Base-by-base conservation (phyloP, 2,888 invertebrate genomes). In the Yponomeuta cagnagella region DNA sequence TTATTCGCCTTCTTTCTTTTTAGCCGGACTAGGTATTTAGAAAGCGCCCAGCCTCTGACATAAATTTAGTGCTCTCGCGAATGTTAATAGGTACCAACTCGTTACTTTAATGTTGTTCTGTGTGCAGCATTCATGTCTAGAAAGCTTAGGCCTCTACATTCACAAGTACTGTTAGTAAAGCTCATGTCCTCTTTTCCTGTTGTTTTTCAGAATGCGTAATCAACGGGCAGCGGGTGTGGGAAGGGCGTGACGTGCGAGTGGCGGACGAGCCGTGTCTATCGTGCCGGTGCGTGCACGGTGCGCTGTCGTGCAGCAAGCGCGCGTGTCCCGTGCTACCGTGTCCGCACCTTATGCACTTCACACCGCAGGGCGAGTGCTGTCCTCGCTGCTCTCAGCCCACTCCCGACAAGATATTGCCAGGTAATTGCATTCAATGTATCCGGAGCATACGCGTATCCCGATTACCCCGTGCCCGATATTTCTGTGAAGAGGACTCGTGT, bases 321-420 rank as follows among this genome's bases (percentile, higher is more conserved):
- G 97, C 97, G 0, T 98, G 98, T 78, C 97, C 98, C 0, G 97
- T 98, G 9, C 92, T 98, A 58, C 97, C 97, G 75, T 98, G 98
- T 82, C 95, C 95, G 8, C 86, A 87, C 1, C 92, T 93, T 12
- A 94, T 94, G 75, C 96, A 97, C 79, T 91, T 93, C 72, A 94
- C 95, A 71, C 94, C 94, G 48, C 93, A 95, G 0, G 97, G 96
- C 4, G 96, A 97, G 77, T 98, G 98, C 84, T 98, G 98, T 82
- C 94, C 83, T 69, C 86, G 83, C 74, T 94, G 87, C 80, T 86
- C 79, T 72, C 86, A 88, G 74, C 88, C 93, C 5, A 93, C 90
- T 0, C 85, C 93, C 63, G 90, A 92, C 71, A 89, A 93, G 73
- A 84, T 93, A 64, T 81, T 92, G 72, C 93, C 92, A 72, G 85